phyloP scores from a whole-genome alignment of 2,888 invertebrate species.

The Polymixis flavicincta region DNA sequence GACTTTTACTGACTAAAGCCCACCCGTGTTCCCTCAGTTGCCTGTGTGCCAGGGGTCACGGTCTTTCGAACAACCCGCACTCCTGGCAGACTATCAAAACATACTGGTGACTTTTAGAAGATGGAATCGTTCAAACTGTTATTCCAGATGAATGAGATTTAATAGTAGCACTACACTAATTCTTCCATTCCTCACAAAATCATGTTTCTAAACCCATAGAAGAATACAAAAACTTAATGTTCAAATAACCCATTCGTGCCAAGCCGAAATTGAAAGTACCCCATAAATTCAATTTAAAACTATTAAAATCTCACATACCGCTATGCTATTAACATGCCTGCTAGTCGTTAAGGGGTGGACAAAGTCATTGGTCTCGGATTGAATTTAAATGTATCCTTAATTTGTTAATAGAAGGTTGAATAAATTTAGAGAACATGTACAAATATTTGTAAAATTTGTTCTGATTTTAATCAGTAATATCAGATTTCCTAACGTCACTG shows the following conservation, averaged over 20 bases:
- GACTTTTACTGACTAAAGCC: too few species aligned
- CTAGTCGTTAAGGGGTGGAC: constrained; percentile 28
- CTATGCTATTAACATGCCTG: constrained; percentile 35
- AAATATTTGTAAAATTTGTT: constrained; percentile 1
- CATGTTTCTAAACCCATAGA: background rate
- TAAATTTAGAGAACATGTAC: background rate
- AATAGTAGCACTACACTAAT: background rate
- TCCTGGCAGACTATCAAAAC: background rate
- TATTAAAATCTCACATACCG: constrained; percentile 43
- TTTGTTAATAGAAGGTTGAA: constrained; percentile 6
- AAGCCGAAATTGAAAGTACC: constrained; percentile 28
- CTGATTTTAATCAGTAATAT: background rate
- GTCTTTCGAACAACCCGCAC: too few species aligned
- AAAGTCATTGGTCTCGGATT: constrained; percentile 37
- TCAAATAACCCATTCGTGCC: constrained; percentile 26
- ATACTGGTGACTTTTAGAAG: background rate
- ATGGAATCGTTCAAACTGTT: background rate
- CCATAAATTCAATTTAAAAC: constrained; percentile 47
- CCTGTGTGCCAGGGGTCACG: too few species aligned
- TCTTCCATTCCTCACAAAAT: background rate
- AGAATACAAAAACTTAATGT: background rate
- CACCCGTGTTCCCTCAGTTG: too few species aligned
- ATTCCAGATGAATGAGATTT: background rate
- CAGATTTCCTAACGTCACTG: background rate
- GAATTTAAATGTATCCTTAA: constrained; percentile 39